Base-by-base conservation (phyloP, 1,140 invertebrate species). In the Berghia stephanieae region DNA sequence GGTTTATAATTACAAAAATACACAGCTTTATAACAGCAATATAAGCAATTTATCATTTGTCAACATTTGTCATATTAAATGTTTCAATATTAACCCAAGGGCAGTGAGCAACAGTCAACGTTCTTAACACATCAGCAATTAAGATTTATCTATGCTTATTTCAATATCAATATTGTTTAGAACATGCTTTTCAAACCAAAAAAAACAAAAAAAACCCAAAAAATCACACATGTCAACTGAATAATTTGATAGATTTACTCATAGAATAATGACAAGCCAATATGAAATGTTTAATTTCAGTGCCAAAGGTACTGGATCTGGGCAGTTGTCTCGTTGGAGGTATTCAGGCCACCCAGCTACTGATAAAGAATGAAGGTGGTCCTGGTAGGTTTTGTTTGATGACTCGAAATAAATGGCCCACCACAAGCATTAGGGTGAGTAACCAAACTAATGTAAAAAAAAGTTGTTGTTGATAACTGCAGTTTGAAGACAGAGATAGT, bases 371-470 rank as follows among this genome's bases (percentile, higher is more conserved):
- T 78, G 78, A 82, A 18, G 89, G 89, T 36, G 89, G 89, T 1
- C 68, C 75, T 77, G 89, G 89, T 5, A 76, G 85, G 18, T 90
- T 90, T 78, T 89, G 88, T 80, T 80, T 90, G 8, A 83, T 90
- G 78, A 81, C 84, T 8, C 80, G 80, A 42, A 77, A 79, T 34
- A 78, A 81, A 5, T 90, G 88, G 89, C 87, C 89, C n/a, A 82
- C 88, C 16, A 83, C 83, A 18, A 89, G 86, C 79, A 88, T 89
- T 78, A 89, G 88, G 86, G 89, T 90, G 80, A 78, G 52, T 57
- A 46, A 10, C n/a, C n/a, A n/a, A n/a, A n/a, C n/a, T n/a, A n/a
- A n/a, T n/a, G n/a, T n/a, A n/a, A n/a, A n/a, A n/a, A n/a, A n/a
- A n/a, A n/a, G n/a, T n/a, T n/a, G n/a, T n/a, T n/a, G n/a, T n/a